These are phyloP conservation scores for Pseudorhombus dupliciocellatus DNA, from an alignment of 2,113 vertebrate genomes.

Conservation along the genomic window DNA sequence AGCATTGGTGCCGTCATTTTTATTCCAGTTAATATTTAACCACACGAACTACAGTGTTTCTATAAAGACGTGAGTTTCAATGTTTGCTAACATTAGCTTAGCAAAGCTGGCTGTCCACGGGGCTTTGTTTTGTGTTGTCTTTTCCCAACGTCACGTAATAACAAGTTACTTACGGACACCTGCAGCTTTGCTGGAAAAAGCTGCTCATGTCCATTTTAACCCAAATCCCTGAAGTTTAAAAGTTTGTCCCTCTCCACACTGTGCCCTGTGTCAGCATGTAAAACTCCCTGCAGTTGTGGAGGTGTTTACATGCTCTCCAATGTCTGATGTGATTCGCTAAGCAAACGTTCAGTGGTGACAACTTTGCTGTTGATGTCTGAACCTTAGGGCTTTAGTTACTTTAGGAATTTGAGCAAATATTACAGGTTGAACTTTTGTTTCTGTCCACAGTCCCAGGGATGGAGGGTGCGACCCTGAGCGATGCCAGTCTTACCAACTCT, in stretches of 20 bases:
- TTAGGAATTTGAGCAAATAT: neutral
- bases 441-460: constrained; percentile 89
- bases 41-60: neutral
- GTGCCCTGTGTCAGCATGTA: neutral
- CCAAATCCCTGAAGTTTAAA: neutral
- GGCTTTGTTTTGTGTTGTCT: constrained; percentile 31
- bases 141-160: constrained; percentile 37
- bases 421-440: constrained; percentile 9
- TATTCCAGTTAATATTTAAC: neutral
- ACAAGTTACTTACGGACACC: neutral
- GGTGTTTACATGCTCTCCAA: constrained; percentile 55
- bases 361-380: neutral
- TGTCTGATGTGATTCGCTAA: constrained; percentile 36
- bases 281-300: constrained; percentile 14
- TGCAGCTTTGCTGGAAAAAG: neutral
- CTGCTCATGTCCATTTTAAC: neutral
- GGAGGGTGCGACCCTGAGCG: constrained; percentile 89
- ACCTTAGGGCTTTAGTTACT: neutral
- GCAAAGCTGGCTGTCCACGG: constrained; percentile 25
- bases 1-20: neutral
- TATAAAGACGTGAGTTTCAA: neutral
- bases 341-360: neutral
- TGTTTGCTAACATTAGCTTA: constrained; percentile 52
- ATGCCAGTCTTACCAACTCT: constrained; percentile 95
- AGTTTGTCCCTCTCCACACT: neutral